Base-by-base conservation (phyloP, 2,797 vertebrate genomes). In the Falco concolor region DNA sequence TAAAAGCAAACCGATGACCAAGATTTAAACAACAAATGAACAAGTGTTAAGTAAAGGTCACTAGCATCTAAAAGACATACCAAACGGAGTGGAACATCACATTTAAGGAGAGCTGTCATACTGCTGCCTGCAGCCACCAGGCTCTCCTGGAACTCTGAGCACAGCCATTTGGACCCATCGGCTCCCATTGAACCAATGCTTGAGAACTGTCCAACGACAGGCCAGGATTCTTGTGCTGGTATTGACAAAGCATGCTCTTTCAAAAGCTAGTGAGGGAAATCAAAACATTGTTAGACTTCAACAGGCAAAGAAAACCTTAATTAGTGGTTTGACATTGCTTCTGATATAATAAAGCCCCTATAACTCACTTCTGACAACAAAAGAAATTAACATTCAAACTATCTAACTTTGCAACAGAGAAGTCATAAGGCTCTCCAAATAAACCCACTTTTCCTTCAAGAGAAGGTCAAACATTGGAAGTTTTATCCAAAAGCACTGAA, bases 121-220 rank as follows among this genome's bases (percentile, higher is more conserved):
- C 34, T 63, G 49, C 96, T 98, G 49, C 99, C 98, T 54, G 98
- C 93, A 0, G 98, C 98, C 65, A 96, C 98, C 93, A 99, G 91
- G 49, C 99, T 99, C 75, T 98, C 98, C 94, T 98, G 98, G 97
- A 99, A 99, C 95, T 99, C 99, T 0, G 98, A 98, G 40, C 98
- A 98, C 85, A 99, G 92, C 99, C 99, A 99, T 69, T 99, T 99
- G 73, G 98, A 99, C 49, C 99, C 98, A 87, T 99, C 99, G 64
- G 97, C 78, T 78, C 99, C 99, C 98, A 99, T 93, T 5, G 99
- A 99, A 60, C 99, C 99, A 1, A 99, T 99, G 97, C 99, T 99
- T 75, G 99, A 99, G 96, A 99, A 99, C 97, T 99, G 99, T 20
- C 99, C 99, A 89, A 99, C 96, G 47, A 99, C 74, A 3, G 99